Conservation (phyloP, 2,113 vertebrate species). For the Abramis brama region DNA sequence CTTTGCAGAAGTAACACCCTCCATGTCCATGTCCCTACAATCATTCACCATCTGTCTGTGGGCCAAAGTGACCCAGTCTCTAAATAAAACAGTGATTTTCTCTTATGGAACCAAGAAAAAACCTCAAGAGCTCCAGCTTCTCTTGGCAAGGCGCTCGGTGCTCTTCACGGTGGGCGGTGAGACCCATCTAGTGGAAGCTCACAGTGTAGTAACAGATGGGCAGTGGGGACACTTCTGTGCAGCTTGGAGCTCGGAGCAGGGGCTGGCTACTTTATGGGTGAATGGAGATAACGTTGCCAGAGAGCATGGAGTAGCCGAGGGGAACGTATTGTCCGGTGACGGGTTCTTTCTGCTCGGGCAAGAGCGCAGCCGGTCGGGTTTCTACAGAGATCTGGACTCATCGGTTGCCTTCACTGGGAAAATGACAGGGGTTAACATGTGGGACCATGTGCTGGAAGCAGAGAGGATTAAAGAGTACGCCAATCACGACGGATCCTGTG, state of each 20-base stretch:
- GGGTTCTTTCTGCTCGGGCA: slow-evolving; percentile 90
- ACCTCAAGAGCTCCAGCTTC: slow-evolving; percentile 89
- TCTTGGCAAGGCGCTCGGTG: slow-evolving; percentile 73
- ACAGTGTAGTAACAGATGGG: slow-evolving; percentile 57
- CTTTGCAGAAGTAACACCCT: slow-evolving; percentile 82
- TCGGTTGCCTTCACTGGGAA: slow-evolving; percentile 87
- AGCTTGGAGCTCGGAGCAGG: slow-evolving; percentile 82
- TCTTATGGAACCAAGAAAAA: slow-evolving; percentile 88
- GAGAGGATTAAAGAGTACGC: slow-evolving; percentile 75
- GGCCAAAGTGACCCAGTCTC: slow-evolving; percentile 81
- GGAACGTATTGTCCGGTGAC: slow-evolving; percentile 76
- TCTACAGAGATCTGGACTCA: slow-evolving; percentile 78
- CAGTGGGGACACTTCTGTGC: slow-evolving; percentile 86
- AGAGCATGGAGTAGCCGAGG: slow-evolving; percentile 63
- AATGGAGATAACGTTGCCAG: slow-evolving; percentile 72
- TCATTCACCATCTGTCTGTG: slow-evolving; percentile 89
- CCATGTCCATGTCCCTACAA: slow-evolving; percentile 69
- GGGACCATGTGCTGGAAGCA: slow-evolving; percentile 81
- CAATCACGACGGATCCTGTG: slow-evolving; percentile 70
- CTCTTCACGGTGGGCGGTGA: slow-evolving; percentile 78
- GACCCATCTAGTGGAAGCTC: slow-evolving; percentile 74
- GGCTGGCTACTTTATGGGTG: slow-evolving; percentile 79
- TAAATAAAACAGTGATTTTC: slow-evolving; percentile 87
- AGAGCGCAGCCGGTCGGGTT: slow-evolving; percentile 73
- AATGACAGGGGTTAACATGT: slow-evolving; percentile 91